Evolutionary conservation across 2,888 invertebrate species (phyloP).

Genomic region (Torymus auratus): DNA sequence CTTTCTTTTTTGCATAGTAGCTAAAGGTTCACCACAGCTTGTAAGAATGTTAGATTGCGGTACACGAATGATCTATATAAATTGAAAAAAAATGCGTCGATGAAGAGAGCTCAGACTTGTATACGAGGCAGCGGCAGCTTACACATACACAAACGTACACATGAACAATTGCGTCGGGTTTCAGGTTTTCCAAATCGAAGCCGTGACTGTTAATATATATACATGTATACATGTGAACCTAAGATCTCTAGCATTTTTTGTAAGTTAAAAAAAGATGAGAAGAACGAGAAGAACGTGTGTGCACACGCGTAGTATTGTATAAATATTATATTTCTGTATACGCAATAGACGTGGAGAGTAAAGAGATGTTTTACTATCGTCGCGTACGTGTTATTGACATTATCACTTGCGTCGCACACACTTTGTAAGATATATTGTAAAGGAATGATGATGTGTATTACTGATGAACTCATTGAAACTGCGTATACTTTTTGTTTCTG

Average conservation of each 20-base stretch:
- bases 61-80: conserved; percentile 17
- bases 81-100: conserved; percentile 16
- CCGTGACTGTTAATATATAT: conserved; percentile 8
- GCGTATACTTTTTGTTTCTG: neutral
- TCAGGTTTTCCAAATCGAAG: conserved; percentile 2
- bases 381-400: conserved; percentile 5
- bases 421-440: conserved; percentile 42
- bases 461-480: conserved; percentile 9
- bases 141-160: neutral
- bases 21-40: conserved; percentile 5
- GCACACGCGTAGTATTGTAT: conserved; percentile 8
- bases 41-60: conserved; percentile 2
- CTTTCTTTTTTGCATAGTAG: neutral
- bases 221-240: conserved; percentile 29
- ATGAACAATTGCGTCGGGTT: neutral
- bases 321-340: conserved; percentile 1
- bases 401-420: conserved; percentile 17
- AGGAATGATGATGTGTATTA: conserved; percentile 10
- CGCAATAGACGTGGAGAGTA: too few species aligned
- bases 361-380: too few species aligned
- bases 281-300: neutral
- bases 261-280: conserved; percentile 8
- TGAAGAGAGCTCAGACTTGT: conserved; percentile 17
- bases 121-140: neutral
- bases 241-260: conserved; percentile 42